Percentiles rank a stretch among this genome's conserved stretches.
phyloP scores from a whole-genome alignment of 2,888 invertebrate genomes.

The Prosapia bicincta region DNA sequence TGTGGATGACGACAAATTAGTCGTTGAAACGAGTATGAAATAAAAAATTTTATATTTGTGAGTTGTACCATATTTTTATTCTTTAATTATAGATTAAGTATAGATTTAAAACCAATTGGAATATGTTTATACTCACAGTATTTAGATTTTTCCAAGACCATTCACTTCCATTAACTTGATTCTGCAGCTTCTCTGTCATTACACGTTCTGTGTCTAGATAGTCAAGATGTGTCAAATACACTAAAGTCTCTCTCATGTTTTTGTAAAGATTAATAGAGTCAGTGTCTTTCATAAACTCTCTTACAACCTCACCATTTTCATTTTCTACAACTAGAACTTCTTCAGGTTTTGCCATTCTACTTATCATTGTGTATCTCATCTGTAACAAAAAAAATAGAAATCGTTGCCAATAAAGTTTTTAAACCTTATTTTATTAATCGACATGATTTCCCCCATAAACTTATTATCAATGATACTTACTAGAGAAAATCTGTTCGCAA shows the following conservation, averaged over 20 bases:
- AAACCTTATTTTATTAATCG: too few relatives aligned
- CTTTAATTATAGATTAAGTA: too few relatives aligned
- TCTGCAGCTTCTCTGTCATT: slow-evolving; percentile 97
- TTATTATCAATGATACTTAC: too few relatives aligned
- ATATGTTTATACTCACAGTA: slow-evolving; percentile 61
- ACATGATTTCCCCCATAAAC: too few relatives aligned
- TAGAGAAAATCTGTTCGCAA: too few relatives aligned
- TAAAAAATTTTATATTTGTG: too few relatives aligned
- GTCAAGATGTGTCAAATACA: slow-evolving; percentile 98
- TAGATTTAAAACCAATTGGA: too few relatives aligned
- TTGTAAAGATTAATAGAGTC: slow-evolving; percentile 99
- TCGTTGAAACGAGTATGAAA: too few relatives aligned
- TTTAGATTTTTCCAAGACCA: slow-evolving; percentile 99
- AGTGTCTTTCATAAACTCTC: slow-evolving; percentile 99
- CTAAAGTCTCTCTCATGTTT: slow-evolving; percentile 97
- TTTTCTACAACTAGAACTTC: slow-evolving; percentile 99
- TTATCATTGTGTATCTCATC: slow-evolving; percentile 96
- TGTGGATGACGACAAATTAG: too few relatives aligned
- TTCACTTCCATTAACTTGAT: slow-evolving; percentile 97
- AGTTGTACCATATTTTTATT: too few relatives aligned
- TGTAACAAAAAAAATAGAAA: slow-evolving; percentile 36
- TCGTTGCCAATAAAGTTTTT: too few relatives aligned
- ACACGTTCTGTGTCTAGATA: slow-evolving; percentile 96
- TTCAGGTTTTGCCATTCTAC: slow-evolving; percentile 99
- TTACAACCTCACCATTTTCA: slow-evolving; percentile 98